Percentiles rank a stretch among this genome's conserved stretches.
Conservation (phyloP, 2,888 invertebrate genomes). For the Caenorhabditis sp. region DNA sequence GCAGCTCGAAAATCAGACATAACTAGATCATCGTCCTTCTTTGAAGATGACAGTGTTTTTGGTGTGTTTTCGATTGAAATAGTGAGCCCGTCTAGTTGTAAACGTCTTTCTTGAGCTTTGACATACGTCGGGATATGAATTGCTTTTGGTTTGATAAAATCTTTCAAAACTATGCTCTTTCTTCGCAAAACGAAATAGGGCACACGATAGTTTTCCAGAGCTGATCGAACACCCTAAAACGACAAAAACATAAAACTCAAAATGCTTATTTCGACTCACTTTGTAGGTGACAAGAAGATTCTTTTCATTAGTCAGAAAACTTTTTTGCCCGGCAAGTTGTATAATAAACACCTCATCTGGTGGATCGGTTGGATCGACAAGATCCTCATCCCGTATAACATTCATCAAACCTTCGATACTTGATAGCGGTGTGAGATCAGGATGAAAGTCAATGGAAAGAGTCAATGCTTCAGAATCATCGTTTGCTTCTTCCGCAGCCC, state of each 20-base stretch:
- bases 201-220: slow-evolving; percentile 62
- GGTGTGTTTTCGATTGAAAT: slow-evolving; percentile 24
- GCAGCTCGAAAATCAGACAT: slow-evolving; percentile 32
- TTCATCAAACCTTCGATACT: slow-evolving; percentile 12
- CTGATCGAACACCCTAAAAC: slow-evolving; percentile 62
- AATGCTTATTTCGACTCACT: not conserved
- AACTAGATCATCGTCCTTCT: slow-evolving; percentile 15
- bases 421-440: slow-evolving; percentile 23
- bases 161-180: slow-evolving; percentile 45
- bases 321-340: slow-evolving; percentile 62
- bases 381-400: slow-evolving; percentile 4
- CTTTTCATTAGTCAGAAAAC: slow-evolving; percentile 51
- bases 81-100: slow-evolving; percentile 27
- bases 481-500: slow-evolving; percentile 19
- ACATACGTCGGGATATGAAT: slow-evolving; percentile 59
- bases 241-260: not conserved
- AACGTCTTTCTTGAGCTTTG: slow-evolving; percentile 37
- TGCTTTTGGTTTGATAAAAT: slow-evolving; percentile 45
- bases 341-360: slow-evolving; percentile 57
- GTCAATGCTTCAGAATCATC: slow-evolving; percentile 7
- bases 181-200: slow-evolving; percentile 61
- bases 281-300: slow-evolving; percentile 3
- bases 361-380: slow-evolving; percentile 43
- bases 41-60: not conserved
- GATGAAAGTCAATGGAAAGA: slow-evolving; percentile 28